Evolutionary conservation across 1,140 invertebrate species (phyloP).

Genomic region (Copidosoma floridanum): DNA sequence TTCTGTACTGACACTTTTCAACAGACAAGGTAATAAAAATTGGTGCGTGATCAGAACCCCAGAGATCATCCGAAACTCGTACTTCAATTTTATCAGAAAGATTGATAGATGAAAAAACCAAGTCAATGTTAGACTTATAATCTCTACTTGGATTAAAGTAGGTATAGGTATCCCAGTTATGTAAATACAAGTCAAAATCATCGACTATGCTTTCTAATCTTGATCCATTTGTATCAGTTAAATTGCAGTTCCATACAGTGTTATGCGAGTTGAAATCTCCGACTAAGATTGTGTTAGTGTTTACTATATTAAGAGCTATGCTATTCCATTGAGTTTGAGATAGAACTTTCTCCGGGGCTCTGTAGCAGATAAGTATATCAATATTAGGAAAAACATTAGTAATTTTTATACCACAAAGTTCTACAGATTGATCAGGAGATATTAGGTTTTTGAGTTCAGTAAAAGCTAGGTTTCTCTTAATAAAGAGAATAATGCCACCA

Average conservation of each 20-base stretch:
- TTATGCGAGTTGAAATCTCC: background rate
- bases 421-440: background rate
- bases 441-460: background rate
- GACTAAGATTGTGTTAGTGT: background rate
- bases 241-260: background rate
- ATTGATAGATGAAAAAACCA: constrained; percentile 26
- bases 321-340: background rate
- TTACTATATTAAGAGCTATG: background rate
- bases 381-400: background rate
- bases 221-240: background rate
- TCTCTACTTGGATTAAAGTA: background rate
- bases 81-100: constrained; percentile 33
- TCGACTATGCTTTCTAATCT: background rate
- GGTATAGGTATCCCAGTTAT: background rate
- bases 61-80: constrained; percentile 32
- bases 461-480: background rate
- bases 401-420: constrained; percentile 7
- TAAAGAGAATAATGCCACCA: background rate
- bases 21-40: constrained; percentile 33
- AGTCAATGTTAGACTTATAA: constrained; percentile 6
- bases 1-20: constrained; percentile 16
- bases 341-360: background rate
- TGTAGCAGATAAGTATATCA: background rate
- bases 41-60: constrained; percentile 41
- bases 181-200: background rate